Conservation (phyloP, 2,113 vertebrate species). For the Aptenodytes patagonicus region DNA sequence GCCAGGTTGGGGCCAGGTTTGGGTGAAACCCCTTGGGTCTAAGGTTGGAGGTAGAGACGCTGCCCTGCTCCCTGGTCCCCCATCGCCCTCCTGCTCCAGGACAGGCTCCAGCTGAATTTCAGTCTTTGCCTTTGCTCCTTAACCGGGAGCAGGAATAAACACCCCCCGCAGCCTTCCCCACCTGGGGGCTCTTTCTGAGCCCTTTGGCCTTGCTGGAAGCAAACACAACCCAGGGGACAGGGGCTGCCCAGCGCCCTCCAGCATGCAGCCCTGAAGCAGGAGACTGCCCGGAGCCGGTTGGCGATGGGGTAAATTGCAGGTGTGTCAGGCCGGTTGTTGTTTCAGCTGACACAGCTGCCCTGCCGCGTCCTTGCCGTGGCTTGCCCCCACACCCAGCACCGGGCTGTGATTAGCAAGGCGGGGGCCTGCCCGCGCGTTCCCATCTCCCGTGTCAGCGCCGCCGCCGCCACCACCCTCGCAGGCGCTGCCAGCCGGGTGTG, state of each 20-base stretch:
- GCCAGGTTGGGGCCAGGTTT: not conserved
- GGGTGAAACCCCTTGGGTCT: fast-evolving
- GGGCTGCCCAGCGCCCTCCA: not conserved
- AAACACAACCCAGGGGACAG: not conserved
- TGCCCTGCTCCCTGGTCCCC: not conserved
- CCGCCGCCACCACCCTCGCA: not conserved
- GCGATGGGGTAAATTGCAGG: not conserved
- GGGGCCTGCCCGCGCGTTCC: not conserved
- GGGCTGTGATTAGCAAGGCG: not conserved
- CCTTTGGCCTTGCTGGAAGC: fast-evolving
- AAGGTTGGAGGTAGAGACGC: not conserved
- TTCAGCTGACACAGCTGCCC: not conserved
- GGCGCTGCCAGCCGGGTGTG: not conserved
- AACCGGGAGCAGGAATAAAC: not conserved
- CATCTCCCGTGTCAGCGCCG: not conserved
- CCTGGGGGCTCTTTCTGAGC: not conserved
- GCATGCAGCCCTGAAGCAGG: not conserved
- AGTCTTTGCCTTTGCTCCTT: not conserved
- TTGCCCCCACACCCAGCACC: conserved; percentile 1
- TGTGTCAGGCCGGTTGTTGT: fast-evolving
- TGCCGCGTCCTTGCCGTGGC: not conserved
- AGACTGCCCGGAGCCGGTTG: not conserved
- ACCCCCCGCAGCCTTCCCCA: not conserved
- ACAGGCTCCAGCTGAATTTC: not conserved
- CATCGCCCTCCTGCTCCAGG: not conserved